Evolutionary conservation across 2,888 invertebrate species (phyloP), one percentile per base, ranked within the genome.

Genomic region (Serrognathus titanus): DNA sequence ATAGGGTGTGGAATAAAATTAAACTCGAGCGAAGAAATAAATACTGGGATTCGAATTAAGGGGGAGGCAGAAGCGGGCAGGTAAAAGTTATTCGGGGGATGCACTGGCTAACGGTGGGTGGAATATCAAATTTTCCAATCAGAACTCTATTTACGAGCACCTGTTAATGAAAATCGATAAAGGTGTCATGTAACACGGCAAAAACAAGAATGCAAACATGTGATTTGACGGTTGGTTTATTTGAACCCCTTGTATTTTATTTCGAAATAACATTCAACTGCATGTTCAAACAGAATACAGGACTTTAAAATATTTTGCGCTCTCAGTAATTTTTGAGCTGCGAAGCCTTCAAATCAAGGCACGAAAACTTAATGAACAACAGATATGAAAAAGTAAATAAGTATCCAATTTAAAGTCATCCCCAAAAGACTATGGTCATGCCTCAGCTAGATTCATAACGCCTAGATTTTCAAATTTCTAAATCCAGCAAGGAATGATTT

Each of bases 21-120:
- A 71, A 72, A 73, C 69, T 67, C 67, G 62, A 63, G 64, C 70
- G 59, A 67, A 70, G 73, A 70, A 71, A 73, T 75, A 74, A 74
- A 74, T 73, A 75, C 70, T 65, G 69, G n/a, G 66, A 71, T 70
- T 70, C 69, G 69, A 71, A 73, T 71, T 69, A 70, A 70, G 66
- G 64, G 63, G 59, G 63, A 61, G 46, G 54, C 51, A 60, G 58
- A 31, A 31, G 24, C 24, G 24, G 24, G 24, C 24, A 31, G 24
- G 59, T 59, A 57, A 35, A 41, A 41, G 48, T 53, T 16, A 43
- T 40, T 56, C 37, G 12, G 47, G n/a, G 41, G 41, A 38, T 59
- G 56, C 53, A 38, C 31, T 16, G 36, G 31, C 48, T 9, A 53
- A 49, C 45, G 53, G 49, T 43, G 41, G 45, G 40, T 40, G 50